A percentile compares a stretch with the other conserved stretches of the same genome.
Conservation (phyloP, 2,113 vertebrate species). For the Cranoglanis bouderius region DNA sequence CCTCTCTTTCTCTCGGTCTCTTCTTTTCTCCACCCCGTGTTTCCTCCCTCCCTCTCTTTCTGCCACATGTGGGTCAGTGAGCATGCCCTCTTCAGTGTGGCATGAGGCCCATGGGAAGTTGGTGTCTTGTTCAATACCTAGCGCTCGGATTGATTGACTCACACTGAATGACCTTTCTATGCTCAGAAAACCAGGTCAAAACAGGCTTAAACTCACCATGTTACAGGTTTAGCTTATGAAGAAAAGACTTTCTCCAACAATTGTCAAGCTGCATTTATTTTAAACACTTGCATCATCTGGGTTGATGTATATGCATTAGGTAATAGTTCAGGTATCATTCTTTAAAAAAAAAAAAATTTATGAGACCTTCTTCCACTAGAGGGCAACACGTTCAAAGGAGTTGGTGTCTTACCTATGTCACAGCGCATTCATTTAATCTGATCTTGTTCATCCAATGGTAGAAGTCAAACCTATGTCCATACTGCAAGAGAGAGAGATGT, state of each 20-base stretch:
- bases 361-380: slow-evolving; percentile 59
- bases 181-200: slow-evolving; percentile 18
- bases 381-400: slow-evolving; percentile 68
- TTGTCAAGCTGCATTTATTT: slow-evolving; percentile 4
- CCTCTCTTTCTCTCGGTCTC: neutral
- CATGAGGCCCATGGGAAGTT: slow-evolving; percentile 51
- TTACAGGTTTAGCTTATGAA: slow-evolving; percentile 26
- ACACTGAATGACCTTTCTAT: slow-evolving; percentile 33
- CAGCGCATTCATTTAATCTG: neutral
- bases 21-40: neutral
- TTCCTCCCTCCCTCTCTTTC: slow-evolving; percentile 33
- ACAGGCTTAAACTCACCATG: slow-evolving; percentile 9
- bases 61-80: slow-evolving; percentile 50
- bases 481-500: neutral
- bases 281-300: neutral
- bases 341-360: no score
- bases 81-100: slow-evolving; percentile 48
- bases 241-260: slow-evolving; percentile 9
- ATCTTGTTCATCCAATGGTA: slow-evolving; percentile 16
- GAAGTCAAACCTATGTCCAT: slow-evolving; percentile 23
- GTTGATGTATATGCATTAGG: neutral
- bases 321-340: neutral
- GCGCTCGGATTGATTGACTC: slow-evolving; percentile 43
- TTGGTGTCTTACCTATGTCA: slow-evolving; percentile 46
- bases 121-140: slow-evolving; percentile 52